These are phyloP conservation scores for Gambusia affinis DNA, from an alignment of 2,113 vertebrate species.

Conservation along the genomic window DNA sequence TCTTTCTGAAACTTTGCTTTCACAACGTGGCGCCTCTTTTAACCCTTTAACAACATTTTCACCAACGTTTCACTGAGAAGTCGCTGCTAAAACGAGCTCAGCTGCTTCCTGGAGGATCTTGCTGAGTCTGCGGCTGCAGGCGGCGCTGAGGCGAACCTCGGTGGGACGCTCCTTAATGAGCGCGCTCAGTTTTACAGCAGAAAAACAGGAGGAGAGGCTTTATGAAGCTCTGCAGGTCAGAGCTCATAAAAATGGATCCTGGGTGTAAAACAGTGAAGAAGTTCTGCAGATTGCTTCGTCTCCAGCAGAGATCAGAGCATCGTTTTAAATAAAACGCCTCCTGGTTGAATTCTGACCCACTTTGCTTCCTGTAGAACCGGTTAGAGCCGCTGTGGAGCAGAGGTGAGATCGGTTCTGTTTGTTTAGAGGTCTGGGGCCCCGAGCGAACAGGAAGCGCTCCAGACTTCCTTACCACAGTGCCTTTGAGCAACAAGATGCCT, in stretches of 20 bases:
- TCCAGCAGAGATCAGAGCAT: neutral
- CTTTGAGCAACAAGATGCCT: neutral
- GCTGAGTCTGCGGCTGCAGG: constrained; percentile 34
- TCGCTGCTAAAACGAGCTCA: no score
- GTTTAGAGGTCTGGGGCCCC: no score
- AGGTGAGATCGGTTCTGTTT: neutral
- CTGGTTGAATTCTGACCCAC: no score
- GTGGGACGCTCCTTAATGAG: constrained; percentile 29
- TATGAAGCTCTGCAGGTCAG: neutral
- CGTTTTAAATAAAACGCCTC: neutral
- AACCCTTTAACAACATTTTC: no score
- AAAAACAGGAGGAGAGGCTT: constrained; percentile 17
- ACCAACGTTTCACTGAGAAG: no score
- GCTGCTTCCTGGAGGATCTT: constrained; percentile 14
- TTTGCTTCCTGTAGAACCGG: no score
- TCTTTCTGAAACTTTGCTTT: no score
- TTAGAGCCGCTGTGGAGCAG: neutral
- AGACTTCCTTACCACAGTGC: neutral
- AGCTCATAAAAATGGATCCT: neutral
- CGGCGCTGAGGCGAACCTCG: neutral
- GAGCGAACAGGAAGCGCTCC: neutral
- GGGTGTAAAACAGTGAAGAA: constrained; percentile 1
- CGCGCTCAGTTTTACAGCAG: constrained; percentile 27
- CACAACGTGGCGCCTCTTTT: no score
- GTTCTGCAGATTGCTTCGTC: constrained; percentile 5